Evolutionary conservation across 1,140 invertebrate genomes (phyloP).

Genomic region (Anastatus disparis): DNA sequence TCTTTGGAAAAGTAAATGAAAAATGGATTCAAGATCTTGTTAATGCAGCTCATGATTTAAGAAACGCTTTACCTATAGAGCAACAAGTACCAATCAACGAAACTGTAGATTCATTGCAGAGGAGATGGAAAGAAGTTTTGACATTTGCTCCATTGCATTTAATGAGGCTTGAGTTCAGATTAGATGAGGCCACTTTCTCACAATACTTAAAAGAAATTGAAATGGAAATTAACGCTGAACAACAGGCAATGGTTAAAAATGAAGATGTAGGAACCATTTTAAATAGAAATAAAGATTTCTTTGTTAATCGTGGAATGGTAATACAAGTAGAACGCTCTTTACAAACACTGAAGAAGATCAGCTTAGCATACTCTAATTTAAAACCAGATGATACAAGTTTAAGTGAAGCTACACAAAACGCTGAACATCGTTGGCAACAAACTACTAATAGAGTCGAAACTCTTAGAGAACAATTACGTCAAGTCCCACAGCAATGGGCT

Average conservation of each 20-base stretch:
- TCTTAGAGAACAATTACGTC: constrained; percentile 80
- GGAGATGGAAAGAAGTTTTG: constrained; percentile 82
- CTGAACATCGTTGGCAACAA: constrained; percentile 79
- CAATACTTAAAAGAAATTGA: constrained; percentile 90
- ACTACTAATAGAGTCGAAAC: constrained; percentile 77
- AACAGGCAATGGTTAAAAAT: constrained; percentile 86
- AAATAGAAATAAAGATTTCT: constrained; percentile 80
- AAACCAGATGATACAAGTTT: constrained; percentile 74
- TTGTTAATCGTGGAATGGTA: constrained; percentile 76
- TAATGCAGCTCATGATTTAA: constrained; percentile 82
- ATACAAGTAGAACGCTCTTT: constrained; percentile 79
- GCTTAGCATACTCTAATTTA: constrained; percentile 72
- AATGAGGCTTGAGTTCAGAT: constrained; percentile 87
- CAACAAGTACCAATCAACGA: constrained; percentile 78
- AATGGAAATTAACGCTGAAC: constrained; percentile 85
- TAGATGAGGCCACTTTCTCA: constrained; percentile 86
- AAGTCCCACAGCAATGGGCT: constrained; percentile 91
- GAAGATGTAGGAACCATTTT: constrained; percentile 84
- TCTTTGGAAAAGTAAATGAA: constrained; percentile 88
- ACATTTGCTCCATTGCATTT: constrained; percentile 85
- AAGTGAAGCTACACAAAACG: constrained; percentile 73
- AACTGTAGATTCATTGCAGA: constrained; percentile 77
- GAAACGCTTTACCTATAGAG: constrained; percentile 73
- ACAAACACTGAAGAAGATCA: constrained; percentile 79
- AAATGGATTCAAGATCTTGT: constrained; percentile 84